Evolutionary conservation across 2,888 invertebrate genomes (phyloP).

Genomic region (Ophioninae sp.): DNA sequence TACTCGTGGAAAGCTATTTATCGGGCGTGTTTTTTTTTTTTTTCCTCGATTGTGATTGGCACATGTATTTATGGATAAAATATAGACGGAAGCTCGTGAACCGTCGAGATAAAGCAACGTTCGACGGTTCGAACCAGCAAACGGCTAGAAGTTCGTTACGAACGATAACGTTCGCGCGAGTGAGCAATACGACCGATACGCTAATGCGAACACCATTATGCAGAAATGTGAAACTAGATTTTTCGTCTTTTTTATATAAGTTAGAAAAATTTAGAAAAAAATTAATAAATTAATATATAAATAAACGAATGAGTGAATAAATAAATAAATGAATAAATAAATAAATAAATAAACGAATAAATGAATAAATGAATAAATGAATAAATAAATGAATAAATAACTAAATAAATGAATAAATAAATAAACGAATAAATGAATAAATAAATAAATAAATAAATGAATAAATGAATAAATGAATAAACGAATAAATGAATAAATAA

Average conservation of each 20-base stretch:
- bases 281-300: too few relatives aligned
- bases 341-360: too few relatives aligned
- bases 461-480: too few relatives aligned
- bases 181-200: conserved; percentile 16
- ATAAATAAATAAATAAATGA: not conserved
- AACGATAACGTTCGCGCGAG: conserved; percentile 48
- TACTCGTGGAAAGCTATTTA: conserved; percentile 11
- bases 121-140: conserved; percentile 20
- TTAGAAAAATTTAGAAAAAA: too few relatives aligned
- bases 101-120: conserved; percentile 43
- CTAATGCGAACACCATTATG: conserved; percentile 3
- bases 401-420: not conserved
- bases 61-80: conserved; percentile 4
- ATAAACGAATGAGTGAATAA: too few relatives aligned
- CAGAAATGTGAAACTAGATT: not conserved
- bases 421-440: not conserved
- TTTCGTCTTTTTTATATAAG: not conserved
- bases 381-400: not conserved
- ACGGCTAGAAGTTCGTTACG: conserved; percentile 24
- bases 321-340: not conserved
- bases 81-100: conserved; percentile 13
- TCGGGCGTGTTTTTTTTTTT: conserved; percentile 26
- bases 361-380: not conserved
- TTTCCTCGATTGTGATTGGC: conserved; percentile 3
- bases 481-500: too few relatives aligned